Base-by-base conservation (phyloP, 2,888 invertebrate genomes). In the Nezara viridula region DNA sequence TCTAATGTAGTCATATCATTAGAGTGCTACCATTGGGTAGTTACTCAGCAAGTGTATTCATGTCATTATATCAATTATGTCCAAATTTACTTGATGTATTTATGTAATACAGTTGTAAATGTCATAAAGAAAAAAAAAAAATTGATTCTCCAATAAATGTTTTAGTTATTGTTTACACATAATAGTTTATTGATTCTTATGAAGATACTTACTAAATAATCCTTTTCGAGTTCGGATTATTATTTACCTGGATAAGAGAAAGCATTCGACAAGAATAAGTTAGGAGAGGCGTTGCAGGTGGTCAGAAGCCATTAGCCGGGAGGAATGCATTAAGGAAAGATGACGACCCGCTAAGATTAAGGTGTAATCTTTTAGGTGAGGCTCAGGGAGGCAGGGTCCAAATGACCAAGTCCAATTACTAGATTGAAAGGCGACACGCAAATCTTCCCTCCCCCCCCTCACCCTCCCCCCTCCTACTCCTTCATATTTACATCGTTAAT, bases 401-500 rank as follows among this genome's bases (percentile, higher is more conserved):
- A 81, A 81, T 81, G 81, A 81, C 81, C 81, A 81, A 44, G 44
- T 24, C 81, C 81, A 44, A 81, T 81, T 81, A 81, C 81, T 81
- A 44, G 81, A 81, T 81, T 81, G 44, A 81, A 81, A 81, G 81
- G 44, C 81, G 81, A 81, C 81, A 81, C 81, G 81, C 81, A 81
- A 81, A 81, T 81, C 81, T 81, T 81, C 81, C 81, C 7, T n/a
- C 44, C 81, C 12, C 81, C 40, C 40, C 40, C 81, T 44, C 10
- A 5, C 5, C 44, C 44, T 10, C 44, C 44, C 10, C 44, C 44
- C 44, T 44, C n/a, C n/a, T n/a, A n/a, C n/a, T n/a, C n/a, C n/a
- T 81, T 81, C 81, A 81, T 81, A 81, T 81, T 81, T 81, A 81
- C 81, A 81, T 44, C 44, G 81, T 81, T 81, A 81, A 81, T 81